Evolutionary conservation across 1,140 invertebrate species (phyloP).

Genomic region (Ceratina calcarata): DNA sequence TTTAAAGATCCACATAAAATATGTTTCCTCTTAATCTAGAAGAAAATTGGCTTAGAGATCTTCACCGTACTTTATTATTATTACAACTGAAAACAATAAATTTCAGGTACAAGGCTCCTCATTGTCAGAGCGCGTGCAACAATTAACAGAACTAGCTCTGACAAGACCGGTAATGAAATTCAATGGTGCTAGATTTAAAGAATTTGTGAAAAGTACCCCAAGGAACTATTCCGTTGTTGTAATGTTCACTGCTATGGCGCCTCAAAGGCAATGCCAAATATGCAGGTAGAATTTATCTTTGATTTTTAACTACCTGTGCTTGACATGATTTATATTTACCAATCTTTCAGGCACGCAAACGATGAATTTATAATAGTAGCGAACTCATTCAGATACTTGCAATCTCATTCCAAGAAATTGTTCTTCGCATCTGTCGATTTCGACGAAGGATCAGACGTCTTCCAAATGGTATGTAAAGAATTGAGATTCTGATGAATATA

Average conservation of each 20-base stretch:
- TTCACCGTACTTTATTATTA: no score
- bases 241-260: constrained; percentile 98
- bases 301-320: no score
- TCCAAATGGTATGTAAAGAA: constrained; percentile 88
- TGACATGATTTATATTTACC: no score
- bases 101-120: constrained; percentile 78
- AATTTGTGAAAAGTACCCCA: constrained; percentile 93
- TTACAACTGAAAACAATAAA: no score
- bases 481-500: neutral
- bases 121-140: constrained; percentile 93
- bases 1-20: no score
- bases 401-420: constrained; percentile 92
- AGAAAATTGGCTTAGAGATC: no score
- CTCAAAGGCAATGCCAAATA: constrained; percentile 95
- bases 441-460: constrained; percentile 98
- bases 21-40: no score
- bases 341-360: constrained; percentile 89
- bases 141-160: constrained; percentile 92
- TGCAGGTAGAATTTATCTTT: constrained; percentile 84
- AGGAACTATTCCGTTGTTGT: constrained; percentile 98
- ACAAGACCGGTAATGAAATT: constrained; percentile 94
- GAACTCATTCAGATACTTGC: constrained; percentile 97
- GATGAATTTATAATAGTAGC: constrained; percentile 98
- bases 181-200: constrained; percentile 95
- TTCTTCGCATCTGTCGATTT: constrained; percentile 99